Conservation (phyloP, 2,797 vertebrate species). For the Crenuchus spilurus region DNA sequence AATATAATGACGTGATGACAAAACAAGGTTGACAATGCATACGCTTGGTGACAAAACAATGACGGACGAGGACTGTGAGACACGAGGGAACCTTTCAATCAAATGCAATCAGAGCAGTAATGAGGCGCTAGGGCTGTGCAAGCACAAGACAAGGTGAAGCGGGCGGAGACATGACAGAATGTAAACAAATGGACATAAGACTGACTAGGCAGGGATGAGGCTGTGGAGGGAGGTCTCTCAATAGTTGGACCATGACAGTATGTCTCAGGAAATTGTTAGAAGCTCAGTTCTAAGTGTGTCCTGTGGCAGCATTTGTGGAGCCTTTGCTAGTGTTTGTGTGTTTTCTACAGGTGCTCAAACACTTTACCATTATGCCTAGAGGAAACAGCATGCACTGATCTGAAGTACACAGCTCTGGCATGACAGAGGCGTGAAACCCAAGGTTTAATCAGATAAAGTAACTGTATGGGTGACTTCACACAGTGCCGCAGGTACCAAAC, state of each 20-base stretch:
- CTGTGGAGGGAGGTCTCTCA: no score
- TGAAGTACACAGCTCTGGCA: conserved; percentile 13
- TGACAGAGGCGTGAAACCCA: conserved; percentile 26
- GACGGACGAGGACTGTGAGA: no score
- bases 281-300: background rate
- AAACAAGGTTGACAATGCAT: no score
- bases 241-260: background rate
- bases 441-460: conserved; percentile 25
- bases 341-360: conserved; percentile 9
- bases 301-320: background rate
- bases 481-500: conserved; percentile 7
- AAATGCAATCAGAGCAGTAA: no score
- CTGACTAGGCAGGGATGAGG: no score
- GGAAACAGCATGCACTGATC: conserved; percentile 6
- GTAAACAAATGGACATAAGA: no score
- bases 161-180: no score
- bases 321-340: background rate
- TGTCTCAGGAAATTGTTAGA: background rate
- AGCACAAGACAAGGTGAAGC: no score
- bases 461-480: background rate
- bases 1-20: no score
- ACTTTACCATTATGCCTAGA: conserved; percentile 2
- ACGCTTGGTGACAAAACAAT: no score
- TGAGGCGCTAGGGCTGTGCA: no score
- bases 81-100: no score